Conservation (phyloP, 2,113 vertebrate species). For the Erythrocercus mccallii region DNA sequence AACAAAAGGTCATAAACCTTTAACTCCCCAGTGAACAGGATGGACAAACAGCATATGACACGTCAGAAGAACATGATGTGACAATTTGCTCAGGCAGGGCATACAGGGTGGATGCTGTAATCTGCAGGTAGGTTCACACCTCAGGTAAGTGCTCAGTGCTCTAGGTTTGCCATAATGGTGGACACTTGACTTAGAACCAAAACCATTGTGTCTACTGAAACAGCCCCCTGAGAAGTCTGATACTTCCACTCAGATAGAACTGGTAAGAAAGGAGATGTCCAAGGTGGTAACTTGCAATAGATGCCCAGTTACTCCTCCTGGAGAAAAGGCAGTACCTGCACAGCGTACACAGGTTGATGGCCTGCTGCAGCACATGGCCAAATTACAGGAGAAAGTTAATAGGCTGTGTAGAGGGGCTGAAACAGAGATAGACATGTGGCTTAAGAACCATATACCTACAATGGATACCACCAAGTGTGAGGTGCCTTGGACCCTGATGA, state of each 20-base stretch:
- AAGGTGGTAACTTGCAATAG: not conserved
- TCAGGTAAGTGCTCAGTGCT: not conserved
- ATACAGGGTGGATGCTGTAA: not conserved
- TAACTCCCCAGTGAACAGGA: not conserved
- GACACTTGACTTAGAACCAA: rapidly evolving
- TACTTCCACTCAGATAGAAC: not conserved
- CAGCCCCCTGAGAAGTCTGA: not conserved
- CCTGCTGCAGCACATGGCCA: not conserved
- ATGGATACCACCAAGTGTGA: rapidly evolving
- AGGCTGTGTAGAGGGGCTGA: not conserved
- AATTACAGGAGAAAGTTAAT: not conserved
- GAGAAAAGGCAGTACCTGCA: not conserved
- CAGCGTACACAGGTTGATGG: not conserved
- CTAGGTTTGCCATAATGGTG: not conserved
- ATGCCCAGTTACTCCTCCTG: not conserved
- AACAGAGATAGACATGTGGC: not conserved
- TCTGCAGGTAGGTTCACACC: not conserved
- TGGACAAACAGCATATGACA: not conserved
- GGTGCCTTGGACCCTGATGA: not conserved
- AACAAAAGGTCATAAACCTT: not conserved
- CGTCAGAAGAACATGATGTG: rapidly evolving
- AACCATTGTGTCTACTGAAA: not conserved
- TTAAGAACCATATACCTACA: not conserved
- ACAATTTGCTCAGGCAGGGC: not conserved
- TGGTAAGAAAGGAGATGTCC: not conserved